These are phyloP conservation scores for Xestoiulus laeticollis DNA, from an alignment of 2,888 invertebrate species.

Conservation along the genomic window DNA sequence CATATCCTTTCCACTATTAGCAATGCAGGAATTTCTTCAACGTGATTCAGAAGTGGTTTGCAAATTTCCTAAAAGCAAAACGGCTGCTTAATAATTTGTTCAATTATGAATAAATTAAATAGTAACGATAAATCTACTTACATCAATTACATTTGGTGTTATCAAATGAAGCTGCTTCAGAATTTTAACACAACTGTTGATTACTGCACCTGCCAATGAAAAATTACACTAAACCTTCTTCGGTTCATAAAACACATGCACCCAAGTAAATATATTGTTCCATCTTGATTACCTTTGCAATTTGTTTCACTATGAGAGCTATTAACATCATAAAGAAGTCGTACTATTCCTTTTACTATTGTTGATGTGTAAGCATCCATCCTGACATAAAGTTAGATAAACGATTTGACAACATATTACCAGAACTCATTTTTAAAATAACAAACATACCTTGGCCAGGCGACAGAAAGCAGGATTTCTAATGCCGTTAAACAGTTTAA, in stretches of 20 bases:
- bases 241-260: background rate
- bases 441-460: constrained; percentile 53
- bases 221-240: background rate
- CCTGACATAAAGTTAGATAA: constrained; percentile 43
- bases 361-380: constrained; percentile 39
- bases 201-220: constrained; percentile 20
- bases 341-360: constrained; percentile 53
- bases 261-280: background rate
- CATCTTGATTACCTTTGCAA: constrained; percentile 44
- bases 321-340: constrained; percentile 52
- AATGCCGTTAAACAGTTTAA: constrained; percentile 51
- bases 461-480: constrained; percentile 45
- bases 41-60: constrained; percentile 49
- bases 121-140: background rate
- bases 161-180: background rate
- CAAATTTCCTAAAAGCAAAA: background rate
- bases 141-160: constrained; percentile 28
- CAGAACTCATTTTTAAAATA: background rate
- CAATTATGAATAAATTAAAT: background rate
- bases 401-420: background rate
- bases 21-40: constrained; percentile 49
- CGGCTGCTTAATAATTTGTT: background rate
- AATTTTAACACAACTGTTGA: background rate
- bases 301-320: background rate
- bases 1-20: constrained; percentile 11